Evolutionary conservation across 2,113 vertebrate species (phyloP).

Genomic region (Microtus ochrogaster): DNA sequence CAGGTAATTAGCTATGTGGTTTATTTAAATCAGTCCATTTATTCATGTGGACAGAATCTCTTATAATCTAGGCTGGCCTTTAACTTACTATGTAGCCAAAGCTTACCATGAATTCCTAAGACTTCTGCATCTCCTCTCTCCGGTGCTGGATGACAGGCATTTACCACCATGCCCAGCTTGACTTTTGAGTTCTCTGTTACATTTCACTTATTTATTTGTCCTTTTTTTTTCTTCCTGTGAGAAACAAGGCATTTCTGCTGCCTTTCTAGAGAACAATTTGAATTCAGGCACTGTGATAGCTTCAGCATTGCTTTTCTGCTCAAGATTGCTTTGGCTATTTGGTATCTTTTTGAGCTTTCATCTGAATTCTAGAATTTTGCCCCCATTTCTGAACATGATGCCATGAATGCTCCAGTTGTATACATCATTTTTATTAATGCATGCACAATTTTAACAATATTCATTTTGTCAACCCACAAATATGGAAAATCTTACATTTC

Average conservation of each 20-base stretch:
- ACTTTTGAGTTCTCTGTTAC: neutral
- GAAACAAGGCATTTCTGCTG: neutral
- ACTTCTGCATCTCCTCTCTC: neutral
- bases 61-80: neutral
- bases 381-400: neutral
- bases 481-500: neutral
- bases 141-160: neutral
- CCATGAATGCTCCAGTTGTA: neutral
- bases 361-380: neutral
- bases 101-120: neutral
- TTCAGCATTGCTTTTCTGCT: neutral
- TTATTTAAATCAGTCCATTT: neutral
- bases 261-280: neutral
- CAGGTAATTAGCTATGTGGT: neutral
- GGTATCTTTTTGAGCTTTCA: neutral
- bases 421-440: neutral
- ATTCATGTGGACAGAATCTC: neutral
- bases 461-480: neutral
- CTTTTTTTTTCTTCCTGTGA: neutral
- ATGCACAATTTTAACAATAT: neutral
- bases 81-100: neutral
- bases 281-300: neutral
- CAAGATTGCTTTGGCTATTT: neutral
- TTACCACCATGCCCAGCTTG: neutral
- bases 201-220: neutral